Conservation (phyloP, 2,888 invertebrate genomes). For the Hylaea fasciaria region DNA sequence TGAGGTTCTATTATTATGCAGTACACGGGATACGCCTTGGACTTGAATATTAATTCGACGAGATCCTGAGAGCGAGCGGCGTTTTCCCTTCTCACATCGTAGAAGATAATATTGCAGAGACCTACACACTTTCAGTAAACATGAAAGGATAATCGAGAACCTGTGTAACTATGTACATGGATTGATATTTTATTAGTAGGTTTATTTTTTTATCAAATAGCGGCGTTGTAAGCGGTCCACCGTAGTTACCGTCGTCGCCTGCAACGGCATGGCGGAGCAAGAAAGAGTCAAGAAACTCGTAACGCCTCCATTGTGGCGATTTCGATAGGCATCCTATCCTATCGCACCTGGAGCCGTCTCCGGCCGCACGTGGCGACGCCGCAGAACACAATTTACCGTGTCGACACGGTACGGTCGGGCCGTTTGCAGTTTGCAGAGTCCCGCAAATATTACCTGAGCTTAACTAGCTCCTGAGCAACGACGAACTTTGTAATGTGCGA, state of each 20-base stretch:
- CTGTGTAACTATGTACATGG: too few species aligned
- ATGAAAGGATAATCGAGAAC: too few species aligned
- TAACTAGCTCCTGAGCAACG: slow-evolving; percentile 8
- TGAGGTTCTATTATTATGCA: slow-evolving; percentile 12
- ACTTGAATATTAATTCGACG: slow-evolving; percentile 20
- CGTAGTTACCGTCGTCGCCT: too few species aligned
- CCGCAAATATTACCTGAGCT: slow-evolving; percentile 22
- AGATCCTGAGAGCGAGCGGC: slow-evolving; percentile 8
- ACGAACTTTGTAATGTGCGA: not conserved
- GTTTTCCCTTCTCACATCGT: not conserved
- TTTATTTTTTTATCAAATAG: too few species aligned
- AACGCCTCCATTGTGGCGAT: too few species aligned
- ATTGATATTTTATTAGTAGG: too few species aligned
- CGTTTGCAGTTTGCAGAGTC: slow-evolving; percentile 10
- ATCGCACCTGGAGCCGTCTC: not conserved
- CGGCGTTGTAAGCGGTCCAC: too few species aligned
- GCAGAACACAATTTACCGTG: not conserved
- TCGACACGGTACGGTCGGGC: slow-evolving; percentile 12
- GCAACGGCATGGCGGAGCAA: too few species aligned
- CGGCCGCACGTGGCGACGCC: slow-evolving; percentile 12
- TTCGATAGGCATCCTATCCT: not conserved
- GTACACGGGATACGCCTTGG: slow-evolving; percentile 2
- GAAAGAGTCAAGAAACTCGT: too few species aligned
- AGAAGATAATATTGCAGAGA: not conserved
- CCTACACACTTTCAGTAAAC: too few species aligned